Base-by-base conservation (phyloP, 1,140 invertebrate genomes). In the Nymphalis io region DNA sequence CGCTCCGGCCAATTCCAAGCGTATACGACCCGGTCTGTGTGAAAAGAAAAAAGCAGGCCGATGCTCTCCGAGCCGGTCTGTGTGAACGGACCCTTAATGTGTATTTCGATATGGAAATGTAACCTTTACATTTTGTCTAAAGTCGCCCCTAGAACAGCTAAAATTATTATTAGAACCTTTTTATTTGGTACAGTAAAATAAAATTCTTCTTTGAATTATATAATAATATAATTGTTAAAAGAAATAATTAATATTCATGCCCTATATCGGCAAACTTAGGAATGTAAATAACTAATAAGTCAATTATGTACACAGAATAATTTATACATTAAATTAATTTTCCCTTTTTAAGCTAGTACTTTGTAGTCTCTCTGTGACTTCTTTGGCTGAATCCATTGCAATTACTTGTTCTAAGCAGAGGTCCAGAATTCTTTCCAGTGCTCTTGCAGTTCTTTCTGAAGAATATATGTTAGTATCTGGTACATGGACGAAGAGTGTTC, bases 401-500 rank as follows among this genome's bases (percentile, higher is more conserved):
- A 68, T 59, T 16, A 91, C 44, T 69, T 92, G 89, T 48, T 82
- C 71, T 6, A 92, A 60, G 65, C 90, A 89, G n/a, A 92, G 69
- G 23, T 88, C 84, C 6, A 95, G 85, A 74, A 95, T 93, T 44
- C 86, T 79, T 67, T 93, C 88, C 10, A 95, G 79, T 42, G 93
- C 93, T 70, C 91, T 76, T 0, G 94, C 93, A 2, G 93, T 92
- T 78, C 93, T 83, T 60, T 90, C 68, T 15, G 91, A 90, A 0
- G 93, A 76, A 38, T 93, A 93, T 12, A 90, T 75, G 59, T 93
- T 60, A 1, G 93, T 80, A 62, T 94, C 92, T 8, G 95, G 95
- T 2, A 95, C 94, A 79, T 95, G 95, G 13, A 95, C 84, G 79
- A 95, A 95, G n/a, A 95, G 66, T 8, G 93, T 93, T 53, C 92